Evolutionary conservation across 2,888 invertebrate genomes (phyloP).

Genomic region (Drosophila limbata): DNA sequence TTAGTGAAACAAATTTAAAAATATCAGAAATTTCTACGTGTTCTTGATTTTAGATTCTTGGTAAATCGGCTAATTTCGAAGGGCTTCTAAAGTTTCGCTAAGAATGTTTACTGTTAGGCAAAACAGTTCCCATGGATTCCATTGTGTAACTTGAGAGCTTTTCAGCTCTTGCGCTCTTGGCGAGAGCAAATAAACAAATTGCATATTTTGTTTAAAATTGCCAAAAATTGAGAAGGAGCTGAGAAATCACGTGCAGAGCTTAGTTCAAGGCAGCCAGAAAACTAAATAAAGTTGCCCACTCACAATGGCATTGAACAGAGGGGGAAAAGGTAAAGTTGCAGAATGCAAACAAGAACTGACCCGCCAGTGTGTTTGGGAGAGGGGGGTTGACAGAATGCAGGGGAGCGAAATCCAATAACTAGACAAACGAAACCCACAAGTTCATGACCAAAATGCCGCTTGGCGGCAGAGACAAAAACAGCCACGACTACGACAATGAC

Average conservation of each 20-base stretch:
- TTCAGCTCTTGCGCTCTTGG: slow-evolving; percentile 11
- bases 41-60: slow-evolving; percentile 14
- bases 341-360: slow-evolving; percentile 29
- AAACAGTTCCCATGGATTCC: slow-evolving; percentile 41
- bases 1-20: not conserved
- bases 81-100: slow-evolving; percentile 55
- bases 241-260: slow-evolving; percentile 29
- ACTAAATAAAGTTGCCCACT: slow-evolving; percentile 7
- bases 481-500: slow-evolving; percentile 26
- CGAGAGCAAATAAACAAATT: slow-evolving; percentile 32
- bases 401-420: slow-evolving; percentile 21
- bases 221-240: not conserved
- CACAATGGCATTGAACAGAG: slow-evolving; percentile 23
- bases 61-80: slow-evolving; percentile 21
- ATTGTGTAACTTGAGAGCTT: slow-evolving; percentile 45
- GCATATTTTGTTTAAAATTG: slow-evolving; percentile 21
- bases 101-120: slow-evolving; percentile 50
- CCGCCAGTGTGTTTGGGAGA: slow-evolving; percentile 7
- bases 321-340: not conserved
- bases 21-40: not conserved
- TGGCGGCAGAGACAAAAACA: slow-evolving; percentile 34
- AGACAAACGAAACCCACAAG: slow-evolving; percentile 60
- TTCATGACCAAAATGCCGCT: slow-evolving; percentile 79
- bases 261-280: slow-evolving; percentile 4
- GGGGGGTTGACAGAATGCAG: not conserved